Percentiles rank a stretch among this genome's conserved stretches.
These are phyloP conservation scores for Hypena proboscidalis DNA, from an alignment of 2,888 invertebrate genomes.

Conservation along the genomic window DNA sequence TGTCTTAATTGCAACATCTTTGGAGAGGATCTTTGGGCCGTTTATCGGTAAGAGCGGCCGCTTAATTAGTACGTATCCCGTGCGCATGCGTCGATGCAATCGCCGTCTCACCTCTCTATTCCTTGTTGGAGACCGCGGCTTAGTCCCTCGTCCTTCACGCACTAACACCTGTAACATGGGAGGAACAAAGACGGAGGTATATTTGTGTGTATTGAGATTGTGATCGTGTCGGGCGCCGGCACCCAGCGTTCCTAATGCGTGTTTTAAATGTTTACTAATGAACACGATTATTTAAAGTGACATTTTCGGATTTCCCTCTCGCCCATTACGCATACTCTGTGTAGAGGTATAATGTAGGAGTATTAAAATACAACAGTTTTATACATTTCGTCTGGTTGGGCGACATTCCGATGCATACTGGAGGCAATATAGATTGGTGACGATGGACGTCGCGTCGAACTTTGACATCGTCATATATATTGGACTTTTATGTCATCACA, in stretches of 20 bases:
- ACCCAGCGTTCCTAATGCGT: constrained; percentile 80
- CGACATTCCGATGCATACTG: constrained; percentile 42
- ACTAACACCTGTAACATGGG: constrained; percentile 19
- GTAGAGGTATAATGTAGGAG: constrained; percentile 24
- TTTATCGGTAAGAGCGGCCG: constrained; percentile 53
- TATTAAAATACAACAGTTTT: constrained; percentile 47
- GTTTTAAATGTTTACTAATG: constrained; percentile 84
- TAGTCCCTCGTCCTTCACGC: constrained; percentile 50
- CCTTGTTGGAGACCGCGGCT: constrained; percentile 55
- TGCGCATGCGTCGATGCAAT: constrained; percentile 71
- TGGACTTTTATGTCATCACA: constrained; percentile 39
- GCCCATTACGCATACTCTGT: constrained; percentile 39
- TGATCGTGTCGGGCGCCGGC: constrained; percentile 78
- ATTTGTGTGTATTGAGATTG: constrained; percentile 62
- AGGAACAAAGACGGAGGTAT: constrained; percentile 56
- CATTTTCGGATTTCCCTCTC: constrained; percentile 77
- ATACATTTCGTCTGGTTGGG: constrained; percentile 36
- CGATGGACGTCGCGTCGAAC: constrained; percentile 43
- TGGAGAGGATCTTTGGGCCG: constrained; percentile 46
- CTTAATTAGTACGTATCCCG: constrained; percentile 80
- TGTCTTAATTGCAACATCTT: constrained; percentile 69
- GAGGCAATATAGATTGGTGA: constrained; percentile 43
- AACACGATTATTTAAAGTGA: constrained; percentile 84
- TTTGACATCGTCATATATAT: constrained; percentile 49
- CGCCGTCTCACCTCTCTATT: constrained; percentile 72